Base-by-base conservation (phyloP, 2,113 vertebrate genomes). In the Rhegmatorhina hoffmannsi region DNA sequence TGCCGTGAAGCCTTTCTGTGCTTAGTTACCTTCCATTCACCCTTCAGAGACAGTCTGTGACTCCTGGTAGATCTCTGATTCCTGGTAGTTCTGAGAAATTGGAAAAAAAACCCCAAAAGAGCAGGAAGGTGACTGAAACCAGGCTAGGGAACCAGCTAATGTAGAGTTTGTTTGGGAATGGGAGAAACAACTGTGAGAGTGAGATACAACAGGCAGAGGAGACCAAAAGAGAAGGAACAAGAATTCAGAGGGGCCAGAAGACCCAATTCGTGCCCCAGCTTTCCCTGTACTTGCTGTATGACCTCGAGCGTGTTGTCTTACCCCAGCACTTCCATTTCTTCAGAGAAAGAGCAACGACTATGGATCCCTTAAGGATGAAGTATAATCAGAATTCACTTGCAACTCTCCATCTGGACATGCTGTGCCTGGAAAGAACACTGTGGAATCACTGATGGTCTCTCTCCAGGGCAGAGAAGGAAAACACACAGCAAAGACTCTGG, bases 341-440 rank as follows among this genome's bases (percentile, higher is more conserved):
- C 25, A 69, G 36, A 64, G 49, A 67, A 73, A 64, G 55, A 89
- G 34, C 43, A 90, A 84, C 19, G 0, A 3, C 53, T 53, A 19
- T 47, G 8, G n/a, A 77, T 81, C 74, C n/a, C 53, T 44, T 63
- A 34, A 81, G 46, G 64, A 69, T 26, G 40, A 53, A 49, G 21
- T 25, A 76, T 26, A 63, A 87, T 24, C 34, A 64, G 64, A 33
- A 46, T 40, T 49, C 0, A 0, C 17, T 53, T 21, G 38, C 74
- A 1, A 1, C 38, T n/a, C 17, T 38, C 31, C 49, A 21, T 63
- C 69, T 3, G 2, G 77, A 26, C n/a, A 29, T 0, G 1, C 1
- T 0, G 13, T 58, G 24, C 33, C 38, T 34, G 63, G 58, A 14
- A 47, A 70, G 55, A 84, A 10, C 10, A 4, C n/a, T 17, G 10